Percentiles rank a stretch among this genome's conserved stretches.
Evolutionary conservation across 1,140 invertebrate species (phyloP).

Genomic region (Glomeris maerens): DNA sequence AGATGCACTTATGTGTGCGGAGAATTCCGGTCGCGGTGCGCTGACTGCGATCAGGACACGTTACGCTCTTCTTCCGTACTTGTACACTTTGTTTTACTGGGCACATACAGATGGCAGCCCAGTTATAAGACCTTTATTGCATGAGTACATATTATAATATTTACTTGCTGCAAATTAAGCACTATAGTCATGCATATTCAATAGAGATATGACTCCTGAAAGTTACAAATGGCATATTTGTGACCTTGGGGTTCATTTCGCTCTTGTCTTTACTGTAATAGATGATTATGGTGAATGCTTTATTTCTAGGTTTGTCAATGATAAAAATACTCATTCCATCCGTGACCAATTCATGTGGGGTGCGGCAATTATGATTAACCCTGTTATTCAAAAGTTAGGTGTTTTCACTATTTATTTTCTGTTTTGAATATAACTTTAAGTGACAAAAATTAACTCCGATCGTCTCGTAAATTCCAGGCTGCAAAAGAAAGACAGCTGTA

Average conservation of each 20-base stretch:
- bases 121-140: constrained; percentile 21
- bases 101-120: constrained; percentile 20
- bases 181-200: too few species aligned
- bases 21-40: constrained; percentile 19
- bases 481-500: constrained; percentile 15
- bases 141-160: too few species aligned
- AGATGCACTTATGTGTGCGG: constrained; percentile 20
- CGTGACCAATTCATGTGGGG: constrained; percentile 35
- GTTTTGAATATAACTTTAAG: background rate
- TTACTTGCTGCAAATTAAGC: too few species aligned
- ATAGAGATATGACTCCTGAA: too few species aligned
- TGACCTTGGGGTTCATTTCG: too few species aligned
- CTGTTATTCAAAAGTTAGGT: constrained; percentile 24
- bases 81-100: constrained; percentile 37
- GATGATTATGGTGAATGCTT: constrained; percentile 4
- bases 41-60: constrained; percentile 27
- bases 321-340: constrained; percentile 25
- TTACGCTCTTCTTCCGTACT: constrained; percentile 36
- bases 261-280: too few species aligned
- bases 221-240: too few species aligned
- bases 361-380: constrained; percentile 27
- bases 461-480: too few species aligned
- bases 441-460: too few species aligned
- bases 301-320: constrained; percentile 22
- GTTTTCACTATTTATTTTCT: background rate